phyloP scores from a whole-genome alignment of 2,888 invertebrate species.

The Mechanitis messenoides region DNA sequence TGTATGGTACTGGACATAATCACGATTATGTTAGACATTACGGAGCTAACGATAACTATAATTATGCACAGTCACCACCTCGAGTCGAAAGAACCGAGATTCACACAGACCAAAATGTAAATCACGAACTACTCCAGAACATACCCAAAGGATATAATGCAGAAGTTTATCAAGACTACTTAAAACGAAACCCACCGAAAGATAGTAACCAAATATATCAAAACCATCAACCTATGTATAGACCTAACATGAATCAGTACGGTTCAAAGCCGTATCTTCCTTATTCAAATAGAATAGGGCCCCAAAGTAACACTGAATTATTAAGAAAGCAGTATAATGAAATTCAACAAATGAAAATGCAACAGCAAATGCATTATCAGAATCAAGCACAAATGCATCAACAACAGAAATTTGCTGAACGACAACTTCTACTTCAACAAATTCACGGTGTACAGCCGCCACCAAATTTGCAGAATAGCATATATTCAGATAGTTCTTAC shows the following conservation, averaged over 20 bases:
- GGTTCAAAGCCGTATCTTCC: constrained; percentile 71
- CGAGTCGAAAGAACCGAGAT: constrained; percentile 63
- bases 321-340: constrained; percentile 78
- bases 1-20: constrained; percentile 74
- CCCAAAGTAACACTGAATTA: constrained; percentile 77
- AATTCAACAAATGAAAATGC: constrained; percentile 79
- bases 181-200: constrained; percentile 76
- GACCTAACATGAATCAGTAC: constrained; percentile 66
- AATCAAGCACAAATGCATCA: constrained; percentile 79
- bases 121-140: constrained; percentile 65
- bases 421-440: constrained; percentile 78
- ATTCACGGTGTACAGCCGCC: constrained; percentile 75
- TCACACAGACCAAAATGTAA: constrained; percentile 65
- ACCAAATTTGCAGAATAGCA: constrained; percentile 68
- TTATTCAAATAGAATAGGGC: constrained; percentile 70
- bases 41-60: constrained; percentile 75
- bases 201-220: constrained; percentile 76
- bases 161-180: constrained; percentile 75
- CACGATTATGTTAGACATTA: constrained; percentile 74
- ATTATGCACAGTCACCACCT: constrained; percentile 70
- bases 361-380: constrained; percentile 79
- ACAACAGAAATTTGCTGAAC: constrained; percentile 79
- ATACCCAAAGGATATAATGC: constrained; percentile 75
- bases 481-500: constrained; percentile 68
- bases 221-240: constrained; percentile 72